These are phyloP conservation scores for Lottia gigantea DNA, from an alignment of 2,888 invertebrate species.

Conservation along the genomic window DNA sequence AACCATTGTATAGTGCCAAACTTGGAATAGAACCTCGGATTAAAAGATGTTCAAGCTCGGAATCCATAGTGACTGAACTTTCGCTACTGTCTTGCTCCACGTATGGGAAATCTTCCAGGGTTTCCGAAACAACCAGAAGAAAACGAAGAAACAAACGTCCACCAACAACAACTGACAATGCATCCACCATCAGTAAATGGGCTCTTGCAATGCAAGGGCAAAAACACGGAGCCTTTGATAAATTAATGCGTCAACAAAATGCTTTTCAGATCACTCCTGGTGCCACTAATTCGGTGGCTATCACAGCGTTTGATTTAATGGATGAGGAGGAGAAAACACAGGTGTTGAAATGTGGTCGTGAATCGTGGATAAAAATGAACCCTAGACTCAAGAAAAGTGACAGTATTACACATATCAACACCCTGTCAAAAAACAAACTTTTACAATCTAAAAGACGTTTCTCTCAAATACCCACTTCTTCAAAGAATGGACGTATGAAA, in stretches of 20 bases:
- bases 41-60: conserved; percentile 41
- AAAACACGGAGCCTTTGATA: conserved; percentile 36
- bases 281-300: conserved; percentile 13
- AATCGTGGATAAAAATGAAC: conserved; percentile 31
- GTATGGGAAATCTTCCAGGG: conserved; percentile 1
- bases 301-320: conserved; percentile 20
- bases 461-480: conserved; percentile 32
- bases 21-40: conserved; percentile 39
- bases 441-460: conserved; percentile 16
- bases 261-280: conserved; percentile 5
- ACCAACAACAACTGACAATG: conserved; percentile 23
- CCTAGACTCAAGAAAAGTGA: conserved; percentile 35
- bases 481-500: conserved; percentile 40
- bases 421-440: background rate
- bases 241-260: conserved; percentile 37
- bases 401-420: conserved; percentile 33
- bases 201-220: conserved; percentile 33
- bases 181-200: conserved; percentile 40
- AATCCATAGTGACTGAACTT: conserved; percentile 46
- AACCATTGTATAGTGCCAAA: conserved; percentile 50
- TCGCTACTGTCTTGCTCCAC: conserved; percentile 35
- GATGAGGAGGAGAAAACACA: conserved; percentile 38
- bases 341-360: conserved; percentile 31
- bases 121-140: background rate
- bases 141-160: conserved; percentile 14